Conservation (phyloP, 2,113 vertebrate genomes). For the Sterrhoptilus dennistouni region DNA sequence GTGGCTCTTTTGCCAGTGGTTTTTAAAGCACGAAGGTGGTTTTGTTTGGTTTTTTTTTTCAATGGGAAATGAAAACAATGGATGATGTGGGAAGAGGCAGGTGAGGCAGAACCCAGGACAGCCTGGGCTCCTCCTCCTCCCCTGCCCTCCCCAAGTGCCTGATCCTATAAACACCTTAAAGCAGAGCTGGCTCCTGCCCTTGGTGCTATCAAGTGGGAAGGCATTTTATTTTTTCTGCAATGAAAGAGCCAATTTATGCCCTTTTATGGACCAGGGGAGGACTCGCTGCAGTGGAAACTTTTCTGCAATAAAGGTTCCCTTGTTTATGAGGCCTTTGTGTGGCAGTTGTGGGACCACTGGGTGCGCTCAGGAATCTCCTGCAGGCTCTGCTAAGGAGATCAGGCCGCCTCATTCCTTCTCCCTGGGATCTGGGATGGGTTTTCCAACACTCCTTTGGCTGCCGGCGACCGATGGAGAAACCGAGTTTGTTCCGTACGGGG, state of each 20-base stretch:
- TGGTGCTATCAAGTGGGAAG: constrained; percentile 61
- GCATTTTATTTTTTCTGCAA: constrained; percentile 74
- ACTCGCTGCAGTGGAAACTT: constrained; percentile 63
- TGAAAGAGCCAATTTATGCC: constrained; percentile 70
- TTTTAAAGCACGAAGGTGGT: not conserved
- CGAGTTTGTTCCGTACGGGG: not conserved
- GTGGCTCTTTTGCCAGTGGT: not conserved
- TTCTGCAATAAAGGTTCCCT: constrained; percentile 68
- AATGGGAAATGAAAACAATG: not conserved
- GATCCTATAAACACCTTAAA: constrained; percentile 49
- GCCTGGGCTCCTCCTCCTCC: not conserved
- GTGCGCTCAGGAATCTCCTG: not conserved
- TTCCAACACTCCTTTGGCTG: not conserved
- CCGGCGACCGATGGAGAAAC: not conserved
- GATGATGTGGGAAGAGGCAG: not conserved
- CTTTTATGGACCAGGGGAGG: constrained; percentile 66
- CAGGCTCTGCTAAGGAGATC: constrained; percentile 37
- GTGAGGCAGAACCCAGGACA: not conserved
- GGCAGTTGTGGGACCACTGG: constrained; percentile 46
- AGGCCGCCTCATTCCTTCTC: constrained; percentile 7
- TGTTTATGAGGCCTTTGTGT: constrained; percentile 64
- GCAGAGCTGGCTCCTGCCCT: constrained; percentile 47
- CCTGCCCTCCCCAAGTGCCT: not conserved
- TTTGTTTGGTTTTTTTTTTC: not conserved
- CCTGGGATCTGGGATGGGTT: not conserved